A percentile compares a stretch with the other conserved stretches of the same genome.
phyloP scores from a whole-genome alignment of 2,113 vertebrate species.

The Vidua chalybeata region DNA sequence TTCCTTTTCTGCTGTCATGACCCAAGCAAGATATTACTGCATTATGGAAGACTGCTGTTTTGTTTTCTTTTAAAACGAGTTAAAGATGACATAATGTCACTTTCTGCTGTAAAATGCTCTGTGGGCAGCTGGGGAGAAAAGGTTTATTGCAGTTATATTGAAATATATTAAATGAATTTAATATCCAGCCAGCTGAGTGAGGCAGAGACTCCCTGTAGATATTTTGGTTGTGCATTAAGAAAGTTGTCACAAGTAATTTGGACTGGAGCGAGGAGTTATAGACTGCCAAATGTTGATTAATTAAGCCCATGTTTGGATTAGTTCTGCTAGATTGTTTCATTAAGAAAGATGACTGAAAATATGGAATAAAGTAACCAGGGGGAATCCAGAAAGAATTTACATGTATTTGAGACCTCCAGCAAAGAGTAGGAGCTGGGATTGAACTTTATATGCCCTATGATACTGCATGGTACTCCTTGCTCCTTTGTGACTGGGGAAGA shows the following conservation, averaged over 20 bases:
- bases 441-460: background rate
- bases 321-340: slow-evolving; percentile 84
- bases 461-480: background rate
- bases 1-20: background rate
- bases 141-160: slow-evolving; percentile 64
- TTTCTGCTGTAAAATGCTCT: slow-evolving; percentile 43
- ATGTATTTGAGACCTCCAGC: background rate
- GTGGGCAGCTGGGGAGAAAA: slow-evolving; percentile 27
- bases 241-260: slow-evolving; percentile 84
- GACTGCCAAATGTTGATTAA: slow-evolving; percentile 84
- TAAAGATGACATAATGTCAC: slow-evolving; percentile 53
- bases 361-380: slow-evolving; percentile 51
- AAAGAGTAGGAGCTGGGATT: background rate
- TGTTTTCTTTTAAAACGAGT: background rate
- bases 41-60: background rate
- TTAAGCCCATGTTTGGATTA: slow-evolving; percentile 84
- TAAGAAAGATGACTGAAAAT: slow-evolving; percentile 76
- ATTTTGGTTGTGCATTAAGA: slow-evolving; percentile 73
- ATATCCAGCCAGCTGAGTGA: slow-evolving; percentile 34
- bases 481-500: background rate
- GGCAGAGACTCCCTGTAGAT: slow-evolving; percentile 57
- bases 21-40: background rate
- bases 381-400: slow-evolving; percentile 20
- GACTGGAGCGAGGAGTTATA: slow-evolving; percentile 57
- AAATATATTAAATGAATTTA: slow-evolving; percentile 64